phyloP scores from a whole-genome alignment of 2,797 vertebrate genomes.

The Sebastiscus tertius region DNA sequence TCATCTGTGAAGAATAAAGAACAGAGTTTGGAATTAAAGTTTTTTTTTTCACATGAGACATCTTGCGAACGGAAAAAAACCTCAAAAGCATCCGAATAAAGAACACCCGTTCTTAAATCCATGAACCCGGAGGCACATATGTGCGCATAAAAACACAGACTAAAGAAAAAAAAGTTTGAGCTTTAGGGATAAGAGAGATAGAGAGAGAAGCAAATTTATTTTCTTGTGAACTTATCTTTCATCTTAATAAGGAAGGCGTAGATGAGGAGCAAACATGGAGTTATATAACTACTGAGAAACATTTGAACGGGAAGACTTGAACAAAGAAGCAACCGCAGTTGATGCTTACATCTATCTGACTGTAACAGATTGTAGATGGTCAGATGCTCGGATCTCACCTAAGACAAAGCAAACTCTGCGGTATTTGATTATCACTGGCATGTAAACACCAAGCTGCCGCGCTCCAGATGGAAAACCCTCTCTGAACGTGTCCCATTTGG shows the following conservation, averaged over 20 bases:
- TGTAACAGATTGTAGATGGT: constrained; percentile 26
- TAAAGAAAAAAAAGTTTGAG: neutral
- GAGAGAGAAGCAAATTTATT: neutral
- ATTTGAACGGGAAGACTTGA: neutral
- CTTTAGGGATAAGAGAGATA: neutral
- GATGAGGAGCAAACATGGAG: neutral
- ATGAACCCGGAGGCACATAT: constrained; percentile 3
- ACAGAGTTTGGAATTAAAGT: neutral
- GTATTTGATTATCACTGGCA: constrained; percentile 24
- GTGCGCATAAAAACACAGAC: neutral
- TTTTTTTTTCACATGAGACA: neutral
- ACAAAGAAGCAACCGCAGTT: neutral
- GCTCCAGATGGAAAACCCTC: constrained; percentile 43
- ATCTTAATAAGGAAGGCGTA: neutral
- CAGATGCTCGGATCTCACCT: constrained; percentile 47
- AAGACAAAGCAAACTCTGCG: constrained; percentile 33
- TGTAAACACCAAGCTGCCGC: constrained; percentile 32
- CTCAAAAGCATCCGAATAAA: constrained; percentile 5
- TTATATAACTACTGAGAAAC: neutral
- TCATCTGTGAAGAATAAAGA: constrained; percentile 84
- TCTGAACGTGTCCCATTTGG: constrained; percentile 13
- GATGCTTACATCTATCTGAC: constrained; percentile 4
- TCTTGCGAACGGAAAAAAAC: neutral
- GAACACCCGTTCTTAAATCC: neutral
- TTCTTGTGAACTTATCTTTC: neutral